Conservation (phyloP, 2,113 vertebrate genomes). For the Ophthalmolycus amberensis region DNA sequence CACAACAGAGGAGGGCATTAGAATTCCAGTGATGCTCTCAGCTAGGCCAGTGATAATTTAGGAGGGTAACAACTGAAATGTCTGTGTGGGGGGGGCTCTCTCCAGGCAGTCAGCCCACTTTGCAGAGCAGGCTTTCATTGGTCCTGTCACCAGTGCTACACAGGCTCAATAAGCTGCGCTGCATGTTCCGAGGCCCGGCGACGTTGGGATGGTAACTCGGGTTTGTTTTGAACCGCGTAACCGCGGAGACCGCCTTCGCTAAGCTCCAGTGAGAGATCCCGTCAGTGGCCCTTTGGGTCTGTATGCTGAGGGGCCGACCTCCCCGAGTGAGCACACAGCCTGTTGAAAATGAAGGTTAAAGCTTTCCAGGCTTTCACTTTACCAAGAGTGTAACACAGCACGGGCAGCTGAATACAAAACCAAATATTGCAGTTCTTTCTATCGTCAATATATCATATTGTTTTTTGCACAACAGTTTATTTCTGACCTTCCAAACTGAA, state of each 20-base stretch:
- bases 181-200: conserved; percentile 59
- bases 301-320: conserved; percentile 11
- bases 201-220: conserved; percentile 80
- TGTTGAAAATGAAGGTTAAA: conserved; percentile 34
- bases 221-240: conserved; percentile 69
- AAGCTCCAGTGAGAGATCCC: conserved; percentile 59
- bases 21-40: conserved; percentile 15
- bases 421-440: background rate
- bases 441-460: background rate
- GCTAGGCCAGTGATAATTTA: conserved; percentile 4
- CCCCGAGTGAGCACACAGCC: conserved; percentile 10
- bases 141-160: conserved; percentile 39
- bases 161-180: conserved; percentile 59
- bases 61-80: conserved; percentile 4
- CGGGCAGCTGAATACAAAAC: background rate
- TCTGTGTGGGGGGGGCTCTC: background rate
- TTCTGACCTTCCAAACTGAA: background rate
- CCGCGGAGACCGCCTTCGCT: conserved; percentile 51
- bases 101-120: conserved; percentile 43
- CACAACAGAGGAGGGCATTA: conserved; percentile 11
- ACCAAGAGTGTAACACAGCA: background rate
- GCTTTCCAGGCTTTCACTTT: background rate
- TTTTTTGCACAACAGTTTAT: background rate
- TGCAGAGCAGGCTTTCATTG: conserved; percentile 42
- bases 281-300: conserved; percentile 42